Evolutionary conservation across 2,888 invertebrate species (phyloP).

Genomic region (Eudemis profundana): DNA sequence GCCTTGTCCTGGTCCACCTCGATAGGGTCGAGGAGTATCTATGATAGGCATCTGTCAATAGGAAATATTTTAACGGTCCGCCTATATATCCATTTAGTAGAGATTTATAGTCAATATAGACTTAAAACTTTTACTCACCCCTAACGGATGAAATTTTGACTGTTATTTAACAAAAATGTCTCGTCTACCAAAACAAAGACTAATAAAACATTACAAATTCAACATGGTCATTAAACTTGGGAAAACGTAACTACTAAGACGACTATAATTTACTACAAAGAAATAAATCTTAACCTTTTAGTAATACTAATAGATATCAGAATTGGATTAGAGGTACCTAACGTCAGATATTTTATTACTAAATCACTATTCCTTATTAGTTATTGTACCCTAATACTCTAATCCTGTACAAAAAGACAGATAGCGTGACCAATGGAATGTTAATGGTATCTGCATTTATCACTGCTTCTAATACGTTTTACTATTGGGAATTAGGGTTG

Average conservation of each 20-base stretch:
- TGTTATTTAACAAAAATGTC: constrained; percentile 2
- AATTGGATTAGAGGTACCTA: constrained; percentile 27
- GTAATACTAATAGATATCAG: constrained; percentile 29
- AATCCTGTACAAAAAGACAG: constrained; percentile 64
- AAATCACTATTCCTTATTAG: constrained; percentile 41
- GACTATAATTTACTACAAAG: constrained; percentile 12
- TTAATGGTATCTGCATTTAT: constrained; percentile 74
- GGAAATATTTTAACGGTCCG: too few species aligned
- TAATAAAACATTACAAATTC: constrained; percentile 10
- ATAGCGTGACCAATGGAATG: constrained; percentile 63
- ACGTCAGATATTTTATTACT: constrained; percentile 33
- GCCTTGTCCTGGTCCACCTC: too few species aligned
- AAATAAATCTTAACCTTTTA: constrained; percentile 35
- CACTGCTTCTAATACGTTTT: constrained; percentile 57
- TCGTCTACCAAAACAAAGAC: constrained; percentile 9
- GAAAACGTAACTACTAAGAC: constrained; percentile 27
- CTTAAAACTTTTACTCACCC: too few species aligned
- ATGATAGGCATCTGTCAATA: too few species aligned
- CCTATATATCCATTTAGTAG: too few species aligned
- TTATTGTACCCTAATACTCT: constrained; percentile 45
- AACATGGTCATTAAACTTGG: constrained; percentile 19
- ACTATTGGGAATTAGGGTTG: constrained; percentile 36
- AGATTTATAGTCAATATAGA: too few species aligned
- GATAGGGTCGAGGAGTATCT: too few species aligned
- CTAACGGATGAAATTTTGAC: too few species aligned